Percentiles rank a stretch among this genome's conserved stretches.
phyloP scores from a whole-genome alignment of 2,797 vertebrate species.

The Chelidonichthys spinosus region DNA sequence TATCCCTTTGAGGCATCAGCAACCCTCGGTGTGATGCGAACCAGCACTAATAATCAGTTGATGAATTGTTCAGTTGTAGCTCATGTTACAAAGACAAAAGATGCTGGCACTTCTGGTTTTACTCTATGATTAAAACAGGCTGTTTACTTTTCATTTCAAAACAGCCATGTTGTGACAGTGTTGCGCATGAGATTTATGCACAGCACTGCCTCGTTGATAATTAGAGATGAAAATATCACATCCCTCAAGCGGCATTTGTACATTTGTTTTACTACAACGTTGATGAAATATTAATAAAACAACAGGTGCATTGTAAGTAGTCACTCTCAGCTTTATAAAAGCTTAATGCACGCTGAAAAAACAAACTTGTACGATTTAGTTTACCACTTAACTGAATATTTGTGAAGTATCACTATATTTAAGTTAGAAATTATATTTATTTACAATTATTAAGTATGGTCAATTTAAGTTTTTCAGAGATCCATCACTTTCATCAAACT shows the following conservation, averaged over 20 bases:
- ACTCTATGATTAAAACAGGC: slow-evolving; percentile 60
- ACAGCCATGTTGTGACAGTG: slow-evolving; percentile 55
- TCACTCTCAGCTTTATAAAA: slow-evolving; percentile 43
- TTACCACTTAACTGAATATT: no score
- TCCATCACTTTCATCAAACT: no score
- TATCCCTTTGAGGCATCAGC: slow-evolving; percentile 43
- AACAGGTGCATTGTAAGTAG: slow-evolving; percentile 46
- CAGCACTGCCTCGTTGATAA: slow-evolving; percentile 54
- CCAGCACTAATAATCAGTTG: slow-evolving; percentile 70
- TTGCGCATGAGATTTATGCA: slow-evolving; percentile 55
- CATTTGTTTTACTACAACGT: slow-evolving; percentile 24
- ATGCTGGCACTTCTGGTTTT: slow-evolving; percentile 37
- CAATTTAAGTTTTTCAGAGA: no score
- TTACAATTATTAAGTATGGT: no score
- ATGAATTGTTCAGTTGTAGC: slow-evolving; percentile 72
- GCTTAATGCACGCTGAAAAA: slow-evolving; percentile 24
- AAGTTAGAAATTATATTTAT: no score
- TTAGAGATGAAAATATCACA: slow-evolving; percentile 64
- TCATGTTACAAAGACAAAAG: slow-evolving; percentile 61
- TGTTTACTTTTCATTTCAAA: slow-evolving; percentile 67
- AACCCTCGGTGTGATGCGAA: slow-evolving; percentile 62
- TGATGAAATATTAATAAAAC: slow-evolving; percentile 64
- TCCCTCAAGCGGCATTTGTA: slow-evolving; percentile 54
- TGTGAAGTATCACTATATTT: no score
- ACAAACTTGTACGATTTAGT: no score